These are phyloP conservation scores for Aplysina aerophoba DNA, from an alignment of 37 sponge, comb jelly and placozoan species.

Conservation along the genomic window DNA sequence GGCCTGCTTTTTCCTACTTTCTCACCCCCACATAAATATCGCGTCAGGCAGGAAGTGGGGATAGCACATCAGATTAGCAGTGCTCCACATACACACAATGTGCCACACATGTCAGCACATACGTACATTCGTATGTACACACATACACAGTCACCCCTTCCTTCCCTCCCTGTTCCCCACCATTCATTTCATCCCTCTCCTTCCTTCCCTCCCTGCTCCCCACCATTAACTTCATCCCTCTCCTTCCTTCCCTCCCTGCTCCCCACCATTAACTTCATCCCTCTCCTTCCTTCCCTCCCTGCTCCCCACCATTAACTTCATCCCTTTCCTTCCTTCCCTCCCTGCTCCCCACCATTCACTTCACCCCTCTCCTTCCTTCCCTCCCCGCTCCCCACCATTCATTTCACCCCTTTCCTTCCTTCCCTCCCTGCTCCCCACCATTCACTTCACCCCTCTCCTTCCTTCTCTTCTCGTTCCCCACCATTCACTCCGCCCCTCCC, in stretches of 20 bases:
- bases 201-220: too few relatives aligned
- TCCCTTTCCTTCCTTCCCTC: neutral
- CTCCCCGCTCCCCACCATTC: neutral
- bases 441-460: neutral
- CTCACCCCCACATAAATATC: too few relatives aligned
- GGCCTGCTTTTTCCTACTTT: too few relatives aligned
- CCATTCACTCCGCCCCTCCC: too few relatives aligned
- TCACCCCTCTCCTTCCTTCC: neutral
- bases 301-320: neutral
- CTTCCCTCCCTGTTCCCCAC: neutral
- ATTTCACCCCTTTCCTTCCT: neutral
- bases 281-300: too few relatives aligned
- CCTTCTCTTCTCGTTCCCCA: neutral
- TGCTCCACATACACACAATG: too few relatives aligned
- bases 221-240: too few relatives aligned
- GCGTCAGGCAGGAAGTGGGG: too few relatives aligned
- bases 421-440: neutral
- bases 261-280: too few relatives aligned
- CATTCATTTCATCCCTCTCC: too few relatives aligned
- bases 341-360: neutral
- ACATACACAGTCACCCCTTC: neutral
- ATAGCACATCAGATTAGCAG: too few relatives aligned
- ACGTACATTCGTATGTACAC: neutral
- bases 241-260: too few relatives aligned
- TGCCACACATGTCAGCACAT: neutral